These are phyloP conservation scores for Dendrolimus kikuchii DNA, from an alignment of 1,140 invertebrate genomes.

Conservation along the genomic window DNA sequence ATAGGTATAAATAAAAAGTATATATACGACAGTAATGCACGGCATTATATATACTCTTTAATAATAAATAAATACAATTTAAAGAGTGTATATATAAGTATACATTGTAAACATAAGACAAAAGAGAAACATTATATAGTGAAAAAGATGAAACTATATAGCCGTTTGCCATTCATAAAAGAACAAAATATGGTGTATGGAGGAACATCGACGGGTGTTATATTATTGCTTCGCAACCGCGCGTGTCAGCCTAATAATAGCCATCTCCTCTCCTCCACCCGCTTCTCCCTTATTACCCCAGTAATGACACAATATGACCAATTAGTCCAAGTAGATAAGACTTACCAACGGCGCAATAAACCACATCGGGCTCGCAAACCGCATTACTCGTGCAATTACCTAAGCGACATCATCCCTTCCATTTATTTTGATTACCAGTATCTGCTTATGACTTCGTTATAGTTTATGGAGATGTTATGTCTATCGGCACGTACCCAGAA, in stretches of 20 bases:
- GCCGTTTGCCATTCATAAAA: too few relatives aligned
- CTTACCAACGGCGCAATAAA: constrained; percentile 25
- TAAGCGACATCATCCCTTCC: constrained; percentile 16
- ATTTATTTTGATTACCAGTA: neutral
- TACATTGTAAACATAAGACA: too few relatives aligned
- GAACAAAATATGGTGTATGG: neutral
- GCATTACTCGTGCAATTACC: constrained; percentile 32
- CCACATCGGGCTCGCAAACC: constrained; percentile 26
- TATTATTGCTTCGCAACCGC: constrained; percentile 26
- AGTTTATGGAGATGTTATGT: too few relatives aligned
- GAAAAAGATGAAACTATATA: too few relatives aligned
- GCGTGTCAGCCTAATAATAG: constrained; percentile 33
- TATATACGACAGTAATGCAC: too few relatives aligned
- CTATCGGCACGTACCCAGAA: too few relatives aligned
- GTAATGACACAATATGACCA: constrained; percentile 32
- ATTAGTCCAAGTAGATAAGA: constrained; percentile 39
- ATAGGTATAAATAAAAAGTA: too few relatives aligned
- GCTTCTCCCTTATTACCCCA: constrained; percentile 30
- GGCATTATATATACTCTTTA: too few relatives aligned
- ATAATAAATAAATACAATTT: too few relatives aligned
- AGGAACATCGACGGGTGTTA: constrained; percentile 15
- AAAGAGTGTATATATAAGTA: too few relatives aligned
- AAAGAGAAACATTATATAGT: too few relatives aligned
- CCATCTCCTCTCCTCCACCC: neutral
- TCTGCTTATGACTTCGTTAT: too few relatives aligned